phyloP scores from a whole-genome alignment of 2,113 vertebrate genomes.

The Emberiza fucata region DNA sequence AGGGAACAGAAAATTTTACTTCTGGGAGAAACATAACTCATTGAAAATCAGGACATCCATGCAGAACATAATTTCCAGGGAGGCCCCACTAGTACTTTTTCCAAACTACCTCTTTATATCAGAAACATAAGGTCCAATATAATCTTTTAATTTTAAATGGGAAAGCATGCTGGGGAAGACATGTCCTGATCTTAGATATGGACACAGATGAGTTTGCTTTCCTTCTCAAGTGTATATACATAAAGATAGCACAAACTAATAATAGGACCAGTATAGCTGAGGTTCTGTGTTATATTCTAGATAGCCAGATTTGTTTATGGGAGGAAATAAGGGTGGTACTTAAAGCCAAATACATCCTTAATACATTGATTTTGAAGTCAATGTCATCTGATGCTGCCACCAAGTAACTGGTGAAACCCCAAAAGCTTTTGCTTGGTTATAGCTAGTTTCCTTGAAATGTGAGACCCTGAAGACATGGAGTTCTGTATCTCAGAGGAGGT shows the following conservation, averaged over 20 bases:
- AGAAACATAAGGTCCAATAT: not conserved
- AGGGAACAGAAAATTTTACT: not conserved
- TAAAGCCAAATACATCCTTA: not conserved
- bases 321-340: not conserved
- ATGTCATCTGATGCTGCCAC: not conserved
- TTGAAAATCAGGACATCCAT: not conserved
- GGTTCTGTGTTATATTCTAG: not conserved
- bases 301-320: not conserved
- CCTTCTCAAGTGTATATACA: not conserved
- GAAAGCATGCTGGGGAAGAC: not conserved
- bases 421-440: not conserved
- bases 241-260: not conserved
- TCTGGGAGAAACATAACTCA: not conserved
- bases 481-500: not conserved
- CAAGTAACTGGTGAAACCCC: not conserved
- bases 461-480: not conserved
- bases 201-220: not conserved
- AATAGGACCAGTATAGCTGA: not conserved
- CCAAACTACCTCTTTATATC: not conserved
- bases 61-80: not conserved
- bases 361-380: not conserved
- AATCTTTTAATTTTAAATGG: not conserved
- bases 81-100: not conserved
- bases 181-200: not conserved
- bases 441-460: not conserved